Percentiles rank a stretch among this genome's conserved stretches.
Evolutionary conservation across 2,113 vertebrate genomes (phyloP).

Genomic region (Bubalus kerabau): DNA sequence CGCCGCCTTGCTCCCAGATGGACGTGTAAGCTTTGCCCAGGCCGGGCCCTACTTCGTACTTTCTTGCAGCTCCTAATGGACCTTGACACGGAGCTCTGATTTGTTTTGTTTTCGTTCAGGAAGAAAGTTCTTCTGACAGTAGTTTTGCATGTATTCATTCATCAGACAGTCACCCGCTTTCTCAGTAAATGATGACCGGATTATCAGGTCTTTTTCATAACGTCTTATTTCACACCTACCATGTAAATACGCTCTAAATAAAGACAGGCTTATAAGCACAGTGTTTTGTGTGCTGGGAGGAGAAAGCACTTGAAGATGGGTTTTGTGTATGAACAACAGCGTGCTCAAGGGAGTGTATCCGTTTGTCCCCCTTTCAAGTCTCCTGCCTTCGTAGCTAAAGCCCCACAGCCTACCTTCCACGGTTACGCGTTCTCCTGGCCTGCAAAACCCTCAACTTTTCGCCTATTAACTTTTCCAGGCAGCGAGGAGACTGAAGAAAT

Average conservation of each 20-base stretch:
- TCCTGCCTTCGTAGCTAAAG: neutral
- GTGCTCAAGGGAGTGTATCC: rapidly evolving
- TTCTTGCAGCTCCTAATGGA: neutral
- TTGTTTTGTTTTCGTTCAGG: neutral
- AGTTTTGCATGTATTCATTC: neutral
- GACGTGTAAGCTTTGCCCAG: neutral
- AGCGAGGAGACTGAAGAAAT: neutral
- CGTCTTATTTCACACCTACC: neutral
- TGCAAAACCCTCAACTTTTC: neutral
- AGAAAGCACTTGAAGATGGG: neutral
- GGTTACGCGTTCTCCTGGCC: neutral
- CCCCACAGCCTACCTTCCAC: rapidly evolving
- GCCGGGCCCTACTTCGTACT: neutral
- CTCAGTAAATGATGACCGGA: neutral
- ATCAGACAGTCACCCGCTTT: neutral
- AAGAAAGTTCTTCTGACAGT: neutral
- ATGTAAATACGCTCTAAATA: no score
- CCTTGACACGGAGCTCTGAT: neutral
- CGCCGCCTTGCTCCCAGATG: neutral
- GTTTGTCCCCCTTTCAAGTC: neutral
- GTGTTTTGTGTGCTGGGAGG: neutral
- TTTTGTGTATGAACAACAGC: neutral
- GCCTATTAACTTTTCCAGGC: neutral
- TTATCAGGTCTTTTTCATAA: neutral
- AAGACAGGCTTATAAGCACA: neutral